Evolutionary conservation across 2,113 vertebrate genomes (phyloP), one percentile per base, ranked within the genome.

Genomic region (Nesoenas mayeri): DNA sequence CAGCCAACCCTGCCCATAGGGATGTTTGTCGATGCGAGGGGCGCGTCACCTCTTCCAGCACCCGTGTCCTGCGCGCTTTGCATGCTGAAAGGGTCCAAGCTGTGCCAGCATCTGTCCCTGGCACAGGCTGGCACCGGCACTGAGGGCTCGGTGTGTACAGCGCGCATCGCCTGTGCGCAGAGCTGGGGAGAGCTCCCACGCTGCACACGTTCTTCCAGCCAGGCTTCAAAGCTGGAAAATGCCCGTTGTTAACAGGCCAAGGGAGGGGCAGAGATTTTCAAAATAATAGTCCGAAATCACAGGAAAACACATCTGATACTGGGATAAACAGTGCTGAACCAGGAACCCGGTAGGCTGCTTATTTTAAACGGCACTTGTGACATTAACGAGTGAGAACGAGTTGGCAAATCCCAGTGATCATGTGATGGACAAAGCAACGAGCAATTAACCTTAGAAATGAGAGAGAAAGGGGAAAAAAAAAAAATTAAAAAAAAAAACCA

Each of bases 401-500:
- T 73, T 81, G 92, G 96, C 93, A 91, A 44, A 86, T 95, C 81
- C 61, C 85, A 90, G 67, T 6, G 31, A 88, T 92, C 97, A 97
- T 64, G 92, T 79, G 97, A 94, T 31, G 70, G 79, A 78, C 96
- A 91, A 93, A 97, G 91, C 85, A 22, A 91, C 20, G 66, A 92
- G 91, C 58, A 93, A 95, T 97, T 88, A 96, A 85, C 40, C 89
- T 95, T 97, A 94, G 93, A 91, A 97, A 96, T 93, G 34, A 42
- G 66, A 85, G 24, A 19, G 29, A 93, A 38, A 73, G 15, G 6
- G 40, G 31, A 54, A 24, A 12, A 32, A 42, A 15, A 50, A 50
- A 66, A 38, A 38, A 12, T 38, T 38, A 38, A 38, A 54, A 38
- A 19, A 26, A 16, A 11, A 18, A 14, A 50, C 15, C 92, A 91